Evolutionary conservation across 2,797 vertebrate genomes (phyloP), one percentile per base, ranked within the genome.

Genomic region (Falco peregrinus): DNA sequence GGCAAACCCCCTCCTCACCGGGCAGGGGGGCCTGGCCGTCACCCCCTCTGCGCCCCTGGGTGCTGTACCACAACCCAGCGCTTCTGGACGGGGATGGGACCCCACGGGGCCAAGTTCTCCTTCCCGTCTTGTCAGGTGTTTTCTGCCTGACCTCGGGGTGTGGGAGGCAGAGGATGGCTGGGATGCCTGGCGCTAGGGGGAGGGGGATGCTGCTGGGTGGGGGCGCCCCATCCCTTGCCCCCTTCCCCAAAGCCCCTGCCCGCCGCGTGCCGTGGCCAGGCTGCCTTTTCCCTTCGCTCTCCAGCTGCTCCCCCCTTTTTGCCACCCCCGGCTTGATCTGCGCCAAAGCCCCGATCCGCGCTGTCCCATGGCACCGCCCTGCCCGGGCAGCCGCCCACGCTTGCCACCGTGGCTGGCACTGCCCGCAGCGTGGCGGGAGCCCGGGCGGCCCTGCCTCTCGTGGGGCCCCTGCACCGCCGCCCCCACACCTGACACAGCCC

Each of bases 241-340:
- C 37, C 28, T 31, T 47, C 35, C 56, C 56, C 63, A 10, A 22
- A 75, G n/a, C 43, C 37, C 79, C 87, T 25, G 28, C 56, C 33
- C 0, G 1, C n/a, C 5, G 4, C 35, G 39, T 14, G 26, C 45
- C 1, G 0, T 4, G 15, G 37, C 57, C 3, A 6, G 28, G 47
- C 64, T 74, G 84, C 50, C 25, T 90, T 79, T 83, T 60, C 53
- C 48, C 50, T 64, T 51, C 0, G 0, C 41, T 84, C 65, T 51
- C 45, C 8, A 20, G 76, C 68, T 71, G 79, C 86, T 83, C 56
- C 47, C 59, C 45, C 25, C 8, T 24, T 74, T 57, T 78, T 56
- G 31, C 91, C 28, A 0, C 76, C 74, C 65, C 74, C 60, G 5
- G 37, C 57, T 84, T 81, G 74, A 70, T 78, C 74, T 39, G 22